phyloP scores from a whole-genome alignment of 2,797 vertebrate genomes.

The Sebastolobus alascanus region DNA sequence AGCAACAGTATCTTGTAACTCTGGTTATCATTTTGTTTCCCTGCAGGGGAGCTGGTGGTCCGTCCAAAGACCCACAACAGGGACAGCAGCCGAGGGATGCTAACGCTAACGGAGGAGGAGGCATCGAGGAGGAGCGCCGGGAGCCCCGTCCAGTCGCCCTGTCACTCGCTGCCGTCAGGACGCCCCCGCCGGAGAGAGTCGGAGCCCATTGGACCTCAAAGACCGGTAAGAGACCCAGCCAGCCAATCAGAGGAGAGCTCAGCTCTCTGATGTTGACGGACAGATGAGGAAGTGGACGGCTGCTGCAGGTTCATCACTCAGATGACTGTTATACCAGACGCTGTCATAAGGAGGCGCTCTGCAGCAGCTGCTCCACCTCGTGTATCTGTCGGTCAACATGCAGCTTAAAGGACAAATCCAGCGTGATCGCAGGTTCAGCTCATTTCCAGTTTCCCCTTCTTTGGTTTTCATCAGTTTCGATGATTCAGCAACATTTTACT shows the following conservation, averaged over 20 bases:
- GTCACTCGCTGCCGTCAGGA: constrained; percentile 91
- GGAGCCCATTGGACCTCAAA: constrained; percentile 92
- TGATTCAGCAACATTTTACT: constrained; percentile 3
- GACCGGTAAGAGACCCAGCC: constrained; percentile 92
- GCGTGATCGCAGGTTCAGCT: not conserved
- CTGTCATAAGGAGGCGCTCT: not conserved
- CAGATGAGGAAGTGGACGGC: constrained; percentile 40
- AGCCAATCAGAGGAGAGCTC: constrained; percentile 52
- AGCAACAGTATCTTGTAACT: not conserved
- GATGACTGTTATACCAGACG: not conserved
- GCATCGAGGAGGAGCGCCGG: constrained; percentile 77
- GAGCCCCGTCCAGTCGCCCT: constrained; percentile 91
- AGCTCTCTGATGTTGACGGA: constrained; percentile 48
- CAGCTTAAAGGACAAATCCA: constrained; percentile 58
- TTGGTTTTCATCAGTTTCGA: not conserved
- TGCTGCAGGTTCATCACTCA: not conserved
- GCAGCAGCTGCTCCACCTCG: constrained; percentile 17
- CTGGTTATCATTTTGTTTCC: not conserved
- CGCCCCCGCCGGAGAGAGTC: constrained; percentile 92
- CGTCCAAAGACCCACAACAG: constrained; percentile 88
- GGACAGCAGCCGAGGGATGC: constrained; percentile 88
- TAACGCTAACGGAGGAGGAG: constrained; percentile 92
- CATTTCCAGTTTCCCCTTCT: not conserved
- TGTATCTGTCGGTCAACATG: constrained; percentile 41
- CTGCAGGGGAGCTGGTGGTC: constrained; percentile 80